Conservation (phyloP, 1,140 invertebrate species). For the Dermatophagoides farinae region DNA sequence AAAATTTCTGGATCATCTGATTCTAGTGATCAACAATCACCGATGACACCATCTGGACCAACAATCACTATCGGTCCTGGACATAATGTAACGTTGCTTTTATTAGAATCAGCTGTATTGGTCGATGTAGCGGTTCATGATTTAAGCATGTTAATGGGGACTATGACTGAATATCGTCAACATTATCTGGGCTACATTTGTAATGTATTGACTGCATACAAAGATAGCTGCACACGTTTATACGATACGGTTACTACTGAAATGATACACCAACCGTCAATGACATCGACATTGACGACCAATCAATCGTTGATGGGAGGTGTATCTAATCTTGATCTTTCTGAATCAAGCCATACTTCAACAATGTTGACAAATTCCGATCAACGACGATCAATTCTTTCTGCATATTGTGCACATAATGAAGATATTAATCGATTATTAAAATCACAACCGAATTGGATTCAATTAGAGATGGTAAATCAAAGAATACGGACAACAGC, state of each 20-base stretch:
- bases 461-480: slow-evolving; percentile 39
- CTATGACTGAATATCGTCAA: slow-evolving; percentile 46
- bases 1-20: neutral
- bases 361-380: slow-evolving; percentile 7
- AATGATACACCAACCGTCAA: no score
- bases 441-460: slow-evolving; percentile 64
- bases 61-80: slow-evolving; percentile 42
- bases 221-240: slow-evolving; percentile 48
- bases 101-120: slow-evolving; percentile 42
- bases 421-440: slow-evolving; percentile 78
- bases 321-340: neutral
- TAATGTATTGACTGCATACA: slow-evolving; percentile 45
- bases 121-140: slow-evolving; percentile 47
- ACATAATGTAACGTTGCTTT: slow-evolving; percentile 22
- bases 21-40: neutral
- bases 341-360: slow-evolving; percentile 25
- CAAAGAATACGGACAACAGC: neutral
- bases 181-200: slow-evolving; percentile 45
- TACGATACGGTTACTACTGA: slow-evolving; percentile 27
- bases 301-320: neutral
- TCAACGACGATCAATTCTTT: slow-evolving; percentile 41
- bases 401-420: slow-evolving; percentile 76
- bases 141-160: slow-evolving; percentile 42
- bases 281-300: neutral
- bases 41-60: slow-evolving; percentile 36